Evolutionary conservation across 2,113 vertebrate genomes (phyloP), one percentile per base, ranked within the genome.

Genomic region (Cyprinodon tularosa): DNA sequence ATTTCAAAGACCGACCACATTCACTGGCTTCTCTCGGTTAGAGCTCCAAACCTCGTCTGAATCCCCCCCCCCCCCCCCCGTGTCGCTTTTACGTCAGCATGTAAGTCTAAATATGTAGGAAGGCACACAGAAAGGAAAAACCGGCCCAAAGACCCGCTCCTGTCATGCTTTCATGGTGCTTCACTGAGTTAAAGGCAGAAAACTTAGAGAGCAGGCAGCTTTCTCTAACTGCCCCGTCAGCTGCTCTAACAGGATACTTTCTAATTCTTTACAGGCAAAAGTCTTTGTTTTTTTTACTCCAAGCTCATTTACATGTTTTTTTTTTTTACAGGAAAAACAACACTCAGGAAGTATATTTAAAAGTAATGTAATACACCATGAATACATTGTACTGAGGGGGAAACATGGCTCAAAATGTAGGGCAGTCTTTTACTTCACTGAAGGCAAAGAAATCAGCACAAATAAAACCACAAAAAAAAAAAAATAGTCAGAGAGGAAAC

Each of bases 391-490:
- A 86, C 80, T 86, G 84, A 86, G 78, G 89, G 90, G 85, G 90
- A 86, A 93, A 94, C 89, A 92, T 93, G 93, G 94, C 94, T 95
- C 93, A 93, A 91, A 90, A 90, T 81, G 6, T 57, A 89, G 92
- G 91, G 88, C 85, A 63, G 82, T 91, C 87, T 90, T 57, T 90
- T 91, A 91, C 92, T 93, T 94, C 92, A 94, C 91, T 92, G 92
- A 93, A 94, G 92, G 90, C 91, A 94, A 94, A 91, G 80, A 84
- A 90, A 89, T 90, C 80, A 82, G 89, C 88, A 90, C 87, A 91
- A 92, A 90, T 79, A 88, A 86, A 90, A 85, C 88, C 88, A 82
- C 86, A 88, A 86, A 89, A 89, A 81, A 88, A 90, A 80, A 85
- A 89, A 85, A 86, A 88, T 77, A 77, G 75, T 71, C 80, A 82